Base-by-base conservation (phyloP, 2,797 vertebrate species). In the Morelia viridis region DNA sequence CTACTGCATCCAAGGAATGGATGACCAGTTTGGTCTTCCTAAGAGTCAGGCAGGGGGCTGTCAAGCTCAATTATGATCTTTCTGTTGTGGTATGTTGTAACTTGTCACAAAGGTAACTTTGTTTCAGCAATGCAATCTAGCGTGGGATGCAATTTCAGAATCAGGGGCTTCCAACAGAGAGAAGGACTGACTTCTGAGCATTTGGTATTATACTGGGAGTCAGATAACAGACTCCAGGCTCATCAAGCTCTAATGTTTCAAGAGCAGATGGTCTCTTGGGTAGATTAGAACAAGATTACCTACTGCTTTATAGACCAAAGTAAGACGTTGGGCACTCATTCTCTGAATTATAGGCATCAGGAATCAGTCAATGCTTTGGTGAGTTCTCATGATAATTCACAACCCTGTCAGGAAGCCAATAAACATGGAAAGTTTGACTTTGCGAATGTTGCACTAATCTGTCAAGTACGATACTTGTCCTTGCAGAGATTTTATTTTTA, bases 271-370 rank as follows among this genome's bases (percentile, higher is more conserved):
- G 35, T 58, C 90, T 80, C 68, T 11, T 64, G 71, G 50, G 84
- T 84, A 88, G 88, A 92, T 93, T 92, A 84, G 93, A 92, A 65
- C 91, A 90, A 85, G 89, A 90, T 92, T 92, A 93, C 61, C 9
- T 56, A 57, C 50, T 65, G 22, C 85, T 84, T 93, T 85, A 68
- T 92, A 90, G 85, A 93, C 60, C 53, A 92, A 90, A 87, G 85
- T 57, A 91, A 93, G 90, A 87, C 84, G 88, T 92, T 93, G 88
- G 53, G 68, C 89, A 80, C 28, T 88, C 65, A n/a, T 50, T 91
- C 10, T 11, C 31, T 93, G 91, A 90, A 87, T 90, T 92, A 93
- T 41, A 13, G 56, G 85, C 35, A 87, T 71, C 62, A 57, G 22
- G 56, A 91, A 57, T 62, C 88, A 71, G n/a, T 46, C 90, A 76